These are phyloP conservation scores for Lates japonicus DNA, from an alignment of 2,797 vertebrate genomes.

Conservation along the genomic window DNA sequence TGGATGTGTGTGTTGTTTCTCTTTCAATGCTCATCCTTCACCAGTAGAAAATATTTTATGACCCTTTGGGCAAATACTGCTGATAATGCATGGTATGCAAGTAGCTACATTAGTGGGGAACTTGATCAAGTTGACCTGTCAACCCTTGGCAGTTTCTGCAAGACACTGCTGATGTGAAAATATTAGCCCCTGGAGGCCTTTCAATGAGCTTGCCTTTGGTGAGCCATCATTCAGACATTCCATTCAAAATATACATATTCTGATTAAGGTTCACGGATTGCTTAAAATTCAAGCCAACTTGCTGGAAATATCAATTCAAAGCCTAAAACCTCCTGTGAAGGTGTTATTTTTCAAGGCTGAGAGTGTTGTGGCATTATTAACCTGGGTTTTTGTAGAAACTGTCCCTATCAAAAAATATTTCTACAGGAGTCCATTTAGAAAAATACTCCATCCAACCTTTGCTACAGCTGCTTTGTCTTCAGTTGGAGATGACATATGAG, in stretches of 20 bases:
- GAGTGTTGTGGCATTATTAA: slow-evolving; percentile 23
- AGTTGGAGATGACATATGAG: slow-evolving; percentile 23
- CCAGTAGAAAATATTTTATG: neutral
- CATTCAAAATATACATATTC: neutral
- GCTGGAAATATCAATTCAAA: neutral
- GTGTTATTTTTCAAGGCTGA: neutral
- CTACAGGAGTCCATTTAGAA: slow-evolving; percentile 25
- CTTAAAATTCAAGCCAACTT: neutral
- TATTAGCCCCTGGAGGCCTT: neutral
- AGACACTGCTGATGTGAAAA: too few species aligned
- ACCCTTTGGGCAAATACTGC: neutral
- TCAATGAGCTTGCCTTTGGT: neutral
- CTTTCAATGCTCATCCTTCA: neutral
- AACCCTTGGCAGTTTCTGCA: neutral
- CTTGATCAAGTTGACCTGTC: neutral
- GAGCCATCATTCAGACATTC: neutral
- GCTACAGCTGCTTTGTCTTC: slow-evolving; percentile 28
- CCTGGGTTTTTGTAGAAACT: slow-evolving; percentile 5
- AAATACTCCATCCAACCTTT: slow-evolving; percentile 29
- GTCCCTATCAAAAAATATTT: slow-evolving; percentile 15
- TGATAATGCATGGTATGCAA: neutral
- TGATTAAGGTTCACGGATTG: neutral
- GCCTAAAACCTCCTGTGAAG: neutral
- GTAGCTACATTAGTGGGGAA: neutral
- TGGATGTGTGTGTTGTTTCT: neutral